These are phyloP conservation scores for Oscheius sp. DNA, from an alignment of 2,888 invertebrate species.

Conservation along the genomic window DNA sequence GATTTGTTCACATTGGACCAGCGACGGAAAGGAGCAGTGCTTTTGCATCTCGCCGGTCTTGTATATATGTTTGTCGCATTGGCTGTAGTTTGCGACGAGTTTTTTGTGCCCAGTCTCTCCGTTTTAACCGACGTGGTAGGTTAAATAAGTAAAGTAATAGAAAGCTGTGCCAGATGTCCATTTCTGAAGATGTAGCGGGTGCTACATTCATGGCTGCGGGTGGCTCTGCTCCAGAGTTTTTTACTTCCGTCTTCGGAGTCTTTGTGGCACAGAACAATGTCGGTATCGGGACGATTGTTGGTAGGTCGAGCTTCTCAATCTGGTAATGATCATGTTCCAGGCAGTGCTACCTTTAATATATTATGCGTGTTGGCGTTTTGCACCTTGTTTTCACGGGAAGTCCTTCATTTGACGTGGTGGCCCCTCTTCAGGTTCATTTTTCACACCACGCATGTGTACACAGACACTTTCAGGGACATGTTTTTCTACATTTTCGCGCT, in stretches of 20 bases:
- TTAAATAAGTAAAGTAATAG: not conserved
- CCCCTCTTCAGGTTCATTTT: constrained; percentile 59
- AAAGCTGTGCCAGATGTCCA: constrained; percentile 79
- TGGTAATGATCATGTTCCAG: constrained; percentile 35
- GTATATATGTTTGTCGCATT: constrained; percentile 98
- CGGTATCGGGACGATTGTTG: constrained; percentile 94
- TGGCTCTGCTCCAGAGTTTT: constrained; percentile 92
- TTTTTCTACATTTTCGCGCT: constrained; percentile 66
- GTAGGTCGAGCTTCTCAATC: constrained; percentile 73
- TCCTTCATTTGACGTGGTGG: constrained; percentile 69
- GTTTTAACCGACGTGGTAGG: constrained; percentile 88
- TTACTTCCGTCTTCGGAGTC: constrained; percentile 96
- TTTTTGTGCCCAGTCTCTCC: constrained; percentile 96
- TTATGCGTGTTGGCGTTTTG: constrained; percentile 71
- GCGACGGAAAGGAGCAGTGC: constrained; percentile 87
- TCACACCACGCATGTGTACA: not conserved
- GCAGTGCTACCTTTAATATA: constrained; percentile 76
- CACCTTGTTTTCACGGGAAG: constrained; percentile 65
- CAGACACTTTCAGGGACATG: constrained; percentile 57
- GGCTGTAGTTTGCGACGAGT: constrained; percentile 98
- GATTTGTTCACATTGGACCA: constrained; percentile 89
- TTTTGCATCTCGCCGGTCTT: constrained; percentile 87
- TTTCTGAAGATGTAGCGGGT: constrained; percentile 96
- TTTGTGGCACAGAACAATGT: constrained; percentile 98
- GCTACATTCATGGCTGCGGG: constrained; percentile 99